phyloP scores from a whole-genome alignment of 2,113 vertebrate species.

The Glareola pratincola region DNA sequence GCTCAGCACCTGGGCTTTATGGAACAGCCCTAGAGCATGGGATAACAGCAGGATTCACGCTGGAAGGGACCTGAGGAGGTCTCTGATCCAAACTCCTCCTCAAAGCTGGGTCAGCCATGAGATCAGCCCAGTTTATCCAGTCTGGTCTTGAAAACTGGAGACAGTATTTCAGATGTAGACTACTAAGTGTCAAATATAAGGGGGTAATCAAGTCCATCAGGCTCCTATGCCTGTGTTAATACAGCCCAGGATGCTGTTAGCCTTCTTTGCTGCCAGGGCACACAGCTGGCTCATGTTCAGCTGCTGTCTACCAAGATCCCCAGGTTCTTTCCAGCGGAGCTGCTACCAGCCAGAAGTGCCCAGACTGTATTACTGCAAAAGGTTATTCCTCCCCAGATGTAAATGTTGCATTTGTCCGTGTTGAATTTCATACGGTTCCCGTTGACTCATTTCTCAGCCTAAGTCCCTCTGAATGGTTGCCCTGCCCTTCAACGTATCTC shows the following conservation, averaged over 20 bases:
- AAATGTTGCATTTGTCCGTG: not conserved
- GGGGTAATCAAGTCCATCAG: not conserved
- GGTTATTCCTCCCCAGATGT: not conserved
- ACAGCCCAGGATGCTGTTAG: not conserved
- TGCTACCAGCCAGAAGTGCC: not conserved
- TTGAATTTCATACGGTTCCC: not conserved
- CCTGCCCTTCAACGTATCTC: not conserved
- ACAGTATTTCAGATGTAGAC: not conserved
- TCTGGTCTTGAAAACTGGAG: not conserved
- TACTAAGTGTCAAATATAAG: not conserved
- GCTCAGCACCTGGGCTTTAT: not conserved
- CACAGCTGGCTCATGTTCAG: not conserved
- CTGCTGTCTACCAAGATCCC: not conserved
- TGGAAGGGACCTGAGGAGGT: not conserved
- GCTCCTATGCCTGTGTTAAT: not conserved
- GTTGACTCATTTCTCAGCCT: not conserved
- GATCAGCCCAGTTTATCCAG: not conserved
- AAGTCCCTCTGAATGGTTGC: not conserved
- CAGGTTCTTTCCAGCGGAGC: not conserved
- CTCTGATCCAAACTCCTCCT: not conserved
- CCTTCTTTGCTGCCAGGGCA: not conserved
- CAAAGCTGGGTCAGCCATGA: not conserved
- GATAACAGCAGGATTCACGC: not conserved
- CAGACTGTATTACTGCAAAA: not conserved
- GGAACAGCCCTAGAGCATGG: not conserved